These are phyloP conservation scores for Branchellion lobata DNA, from an alignment of 2,888 invertebrate species.

Conservation along the genomic window DNA sequence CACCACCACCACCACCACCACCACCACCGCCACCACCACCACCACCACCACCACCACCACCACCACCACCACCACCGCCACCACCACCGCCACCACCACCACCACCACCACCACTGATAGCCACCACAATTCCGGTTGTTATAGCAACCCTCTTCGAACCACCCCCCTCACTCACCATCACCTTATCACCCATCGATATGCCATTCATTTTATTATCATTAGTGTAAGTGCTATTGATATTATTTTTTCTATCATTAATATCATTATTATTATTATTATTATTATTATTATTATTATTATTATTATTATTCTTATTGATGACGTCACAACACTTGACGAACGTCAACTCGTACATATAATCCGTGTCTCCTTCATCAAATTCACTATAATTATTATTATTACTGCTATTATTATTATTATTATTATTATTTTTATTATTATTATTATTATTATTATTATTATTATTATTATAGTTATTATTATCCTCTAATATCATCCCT, in stretches of 20 bases:
- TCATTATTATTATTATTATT: no score
- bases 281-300: no score
- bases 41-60: no score
- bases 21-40: no score
- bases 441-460: background rate
- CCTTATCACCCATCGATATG: background rate
- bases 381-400: background rate
- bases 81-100: background rate
- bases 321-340: no score
- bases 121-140: background rate
- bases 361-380: background rate
- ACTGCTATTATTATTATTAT: background rate
- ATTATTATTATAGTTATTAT: background rate
- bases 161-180: slow-evolving; percentile 2
- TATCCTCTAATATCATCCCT: background rate
- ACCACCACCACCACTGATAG: background rate
- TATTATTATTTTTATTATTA: background rate
- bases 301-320: no score
- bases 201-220: background rate
- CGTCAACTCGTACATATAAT: background rate
- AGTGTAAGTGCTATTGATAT: no score
- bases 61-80: no score
- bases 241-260: no score
- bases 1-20: no score
- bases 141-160: background rate